Evolutionary conservation across 2,113 vertebrate species (phyloP).

Genomic region (Sardina pilchardus): DNA sequence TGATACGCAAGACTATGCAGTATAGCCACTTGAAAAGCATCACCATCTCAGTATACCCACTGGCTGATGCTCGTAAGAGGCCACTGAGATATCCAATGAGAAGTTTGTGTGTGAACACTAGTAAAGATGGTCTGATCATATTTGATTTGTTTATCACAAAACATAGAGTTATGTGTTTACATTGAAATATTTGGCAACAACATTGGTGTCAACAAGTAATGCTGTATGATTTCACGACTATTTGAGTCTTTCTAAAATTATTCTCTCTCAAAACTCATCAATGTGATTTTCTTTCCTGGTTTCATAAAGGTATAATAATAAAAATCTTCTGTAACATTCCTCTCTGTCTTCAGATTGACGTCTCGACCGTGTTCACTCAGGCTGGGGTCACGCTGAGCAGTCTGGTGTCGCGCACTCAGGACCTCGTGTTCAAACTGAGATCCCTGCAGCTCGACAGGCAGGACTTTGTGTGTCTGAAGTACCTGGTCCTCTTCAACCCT

Average conservation of each 20-base stretch:
- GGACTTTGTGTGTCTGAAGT: conserved; percentile 78
- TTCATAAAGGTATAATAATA: too few species aligned
- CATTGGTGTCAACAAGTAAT: too few species aligned
- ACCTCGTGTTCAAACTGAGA: conserved; percentile 74
- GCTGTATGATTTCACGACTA: too few species aligned
- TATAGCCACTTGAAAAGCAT: too few species aligned
- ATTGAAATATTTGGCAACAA: too few species aligned
- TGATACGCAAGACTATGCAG: too few species aligned
- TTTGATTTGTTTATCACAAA: neutral
- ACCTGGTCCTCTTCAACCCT: conserved; percentile 78
- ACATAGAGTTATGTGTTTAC: too few species aligned
- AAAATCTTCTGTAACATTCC: neutral
- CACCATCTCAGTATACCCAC: too few species aligned
- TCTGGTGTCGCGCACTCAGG: conserved; percentile 75
- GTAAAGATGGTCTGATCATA: neutral
- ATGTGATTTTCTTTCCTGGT: too few species aligned
- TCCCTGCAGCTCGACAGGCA: conserved; percentile 72
- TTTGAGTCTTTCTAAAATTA: too few species aligned
- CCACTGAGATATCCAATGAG: neutral
- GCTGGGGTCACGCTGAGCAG: conserved; percentile 68
- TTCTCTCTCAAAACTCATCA: too few species aligned
- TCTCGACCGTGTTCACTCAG: conserved; percentile 71
- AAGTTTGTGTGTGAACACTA: neutral
- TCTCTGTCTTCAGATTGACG: conserved; percentile 67
- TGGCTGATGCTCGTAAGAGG: neutral